Evolutionary conservation across 2,113 vertebrate genomes (phyloP).

Genomic region (Limanda limanda): DNA sequence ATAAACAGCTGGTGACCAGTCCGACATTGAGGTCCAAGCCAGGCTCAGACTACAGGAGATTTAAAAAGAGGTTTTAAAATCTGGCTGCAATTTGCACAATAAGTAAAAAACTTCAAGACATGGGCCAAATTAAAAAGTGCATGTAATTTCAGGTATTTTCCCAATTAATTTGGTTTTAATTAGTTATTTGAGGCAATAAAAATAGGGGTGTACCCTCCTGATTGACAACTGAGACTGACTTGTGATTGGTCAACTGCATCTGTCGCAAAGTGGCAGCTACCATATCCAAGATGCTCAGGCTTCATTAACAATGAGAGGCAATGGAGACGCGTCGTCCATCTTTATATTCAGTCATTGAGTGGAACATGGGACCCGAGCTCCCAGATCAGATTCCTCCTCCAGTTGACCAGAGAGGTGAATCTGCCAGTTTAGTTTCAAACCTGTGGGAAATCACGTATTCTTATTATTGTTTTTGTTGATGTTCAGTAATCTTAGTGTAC

Average conservation of each 20-base stretch:
- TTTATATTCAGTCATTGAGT: neutral
- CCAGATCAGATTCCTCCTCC: neutral
- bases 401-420: neutral
- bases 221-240: no score
- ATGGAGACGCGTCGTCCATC: no score
- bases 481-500: neutral
- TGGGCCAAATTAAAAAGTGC: no score
- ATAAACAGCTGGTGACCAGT: neutral
- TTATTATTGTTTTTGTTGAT: conserved; percentile 10
- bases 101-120: neutral
- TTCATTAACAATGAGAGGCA: no score
- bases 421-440: neutral
- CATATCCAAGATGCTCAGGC: no score
- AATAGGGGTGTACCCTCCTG: no score
- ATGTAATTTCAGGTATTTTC: no score
- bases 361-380: neutral
- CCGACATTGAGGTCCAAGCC: neutral
- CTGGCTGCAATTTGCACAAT: neutral
- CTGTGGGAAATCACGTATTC: neutral
- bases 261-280: no score
- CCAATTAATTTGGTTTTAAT: no score
- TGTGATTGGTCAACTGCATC: no score
- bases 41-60: neutral
- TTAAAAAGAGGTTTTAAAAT: neutral
- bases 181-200: no score